Percentiles rank a stretch among this genome's conserved stretches.
phyloP scores from a whole-genome alignment of 1,140 invertebrate species.

The Mactra quadrangularis region DNA sequence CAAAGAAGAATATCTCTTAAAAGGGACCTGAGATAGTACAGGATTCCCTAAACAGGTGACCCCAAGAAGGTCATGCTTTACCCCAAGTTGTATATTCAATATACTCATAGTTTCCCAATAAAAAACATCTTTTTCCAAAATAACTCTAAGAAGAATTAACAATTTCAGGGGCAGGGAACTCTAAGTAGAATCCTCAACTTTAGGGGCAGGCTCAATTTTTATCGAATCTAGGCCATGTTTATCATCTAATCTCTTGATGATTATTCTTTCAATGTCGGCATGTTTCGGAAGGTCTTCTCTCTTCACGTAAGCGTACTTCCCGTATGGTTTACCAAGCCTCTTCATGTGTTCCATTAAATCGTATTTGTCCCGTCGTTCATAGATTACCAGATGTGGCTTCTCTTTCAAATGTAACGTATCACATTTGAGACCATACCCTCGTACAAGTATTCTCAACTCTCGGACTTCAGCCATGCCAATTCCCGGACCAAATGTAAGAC shows the following conservation, averaged over 20 bases:
- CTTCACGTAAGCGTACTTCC: slow-evolving; percentile 64
- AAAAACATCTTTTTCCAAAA: too few species aligned
- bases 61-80: too few species aligned
- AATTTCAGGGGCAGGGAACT: too few species aligned
- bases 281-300: slow-evolving; percentile 59
- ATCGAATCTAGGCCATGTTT: too few species aligned
- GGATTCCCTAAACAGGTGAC: too few species aligned
- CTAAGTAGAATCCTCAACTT: too few species aligned
- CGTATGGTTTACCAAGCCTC: slow-evolving; percentile 46
- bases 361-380: slow-evolving; percentile 61
- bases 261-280: slow-evolving; percentile 31
- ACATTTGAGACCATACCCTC: slow-evolving; percentile 49
- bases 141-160: too few species aligned
- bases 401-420: slow-evolving; percentile 66
- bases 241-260: slow-evolving; percentile 27
- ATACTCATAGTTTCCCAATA: too few species aligned
- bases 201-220: too few species aligned
- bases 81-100: too few species aligned
- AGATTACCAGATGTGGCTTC: slow-evolving; percentile 65
- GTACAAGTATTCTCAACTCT: slow-evolving; percentile 57
- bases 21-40: too few species aligned
- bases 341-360: slow-evolving; percentile 61
- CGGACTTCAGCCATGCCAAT: slow-evolving; percentile 28
- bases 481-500: slow-evolving; percentile 32
- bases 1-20: too few species aligned